Base-by-base conservation (phyloP, 2,113 vertebrate species). In the Climacteris rufus region DNA sequence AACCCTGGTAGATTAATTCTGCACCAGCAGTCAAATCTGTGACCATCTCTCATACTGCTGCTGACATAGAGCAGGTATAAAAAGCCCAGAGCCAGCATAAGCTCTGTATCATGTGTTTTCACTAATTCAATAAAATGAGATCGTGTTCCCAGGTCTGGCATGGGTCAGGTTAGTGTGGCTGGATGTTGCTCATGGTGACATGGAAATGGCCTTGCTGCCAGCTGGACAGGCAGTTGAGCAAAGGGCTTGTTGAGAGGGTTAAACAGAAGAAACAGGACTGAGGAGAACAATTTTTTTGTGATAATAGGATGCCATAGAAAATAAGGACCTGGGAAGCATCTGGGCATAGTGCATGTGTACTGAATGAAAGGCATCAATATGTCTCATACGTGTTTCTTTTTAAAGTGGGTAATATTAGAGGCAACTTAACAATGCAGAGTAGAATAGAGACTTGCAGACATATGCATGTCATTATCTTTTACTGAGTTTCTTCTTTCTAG, bases 141-240 rank as follows among this genome's bases (percentile, higher is more conserved):
- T 20, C 60, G 52, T 40, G 31, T 44, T 60, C 60, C 25, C 9
- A 30, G 7, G 30, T 66, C 39, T 93, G 52, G 30, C 1, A 1
- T 30, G 40, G 39, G 35, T 47, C 49, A 64, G 23, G 23, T 75
- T 63, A 30, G 13, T 31, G 21, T 6, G 4, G 12, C 23, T 75
- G 47, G 17, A 7, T 65, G 28, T 37, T 76, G 39, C 17, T 69
- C 14, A 15, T 47, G 37, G 28, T 53, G 44, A 56, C 0, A 0
- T 57, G 23, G 45, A 78, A 70, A n/a, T 53, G 39, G 21, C 49
- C n/a, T n/a, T 88, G 39, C 53, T 79, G 57, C 52, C 54, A 65
- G 23, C 25, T 72, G 17, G 65, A 20, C 22, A 50, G 88, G 86
- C 65, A 89, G 45, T 17, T 65, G 52, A 74, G 15, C 12, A 33